Conservation (phyloP, 2,113 vertebrate genomes). For the Acanthisitta chloris region DNA sequence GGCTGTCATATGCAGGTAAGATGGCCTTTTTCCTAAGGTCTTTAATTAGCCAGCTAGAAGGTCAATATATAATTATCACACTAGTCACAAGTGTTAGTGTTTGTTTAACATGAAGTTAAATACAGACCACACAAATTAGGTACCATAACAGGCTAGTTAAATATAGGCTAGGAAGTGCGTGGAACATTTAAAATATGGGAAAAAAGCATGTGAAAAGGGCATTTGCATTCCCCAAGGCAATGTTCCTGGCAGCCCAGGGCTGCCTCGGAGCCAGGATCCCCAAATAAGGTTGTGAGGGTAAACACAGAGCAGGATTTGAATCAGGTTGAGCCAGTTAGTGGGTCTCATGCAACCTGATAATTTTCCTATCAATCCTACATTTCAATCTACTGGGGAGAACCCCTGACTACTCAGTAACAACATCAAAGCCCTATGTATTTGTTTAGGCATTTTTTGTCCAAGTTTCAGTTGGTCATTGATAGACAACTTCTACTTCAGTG, state of each 20-base stretch:
- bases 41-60: background rate
- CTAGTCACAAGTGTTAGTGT: background rate
- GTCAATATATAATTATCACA: background rate
- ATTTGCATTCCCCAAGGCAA: conserved; percentile 5
- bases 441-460: background rate
- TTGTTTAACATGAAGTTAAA: conserved; percentile 10
- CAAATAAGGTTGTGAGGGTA: conserved; percentile 3
- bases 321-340: background rate
- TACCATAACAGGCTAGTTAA: conserved; percentile 2
- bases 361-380: background rate
- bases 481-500: fast-evolving
- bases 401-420: background rate
- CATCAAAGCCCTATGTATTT: background rate
- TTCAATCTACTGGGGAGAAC: background rate
- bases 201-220: conserved; percentile 33
- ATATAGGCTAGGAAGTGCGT: background rate
- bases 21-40: background rate
- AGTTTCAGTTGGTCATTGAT: background rate
- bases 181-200: conserved; percentile 17
- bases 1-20: background rate
- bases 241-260: background rate
- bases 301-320: background rate
- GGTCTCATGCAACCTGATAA: background rate
- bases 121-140: background rate
- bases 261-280: background rate